These are phyloP conservation scores for Petrosia ficiformis DNA, from an alignment of 37 sponge, comb jelly and placozoan genomes.

Conservation along the genomic window DNA sequence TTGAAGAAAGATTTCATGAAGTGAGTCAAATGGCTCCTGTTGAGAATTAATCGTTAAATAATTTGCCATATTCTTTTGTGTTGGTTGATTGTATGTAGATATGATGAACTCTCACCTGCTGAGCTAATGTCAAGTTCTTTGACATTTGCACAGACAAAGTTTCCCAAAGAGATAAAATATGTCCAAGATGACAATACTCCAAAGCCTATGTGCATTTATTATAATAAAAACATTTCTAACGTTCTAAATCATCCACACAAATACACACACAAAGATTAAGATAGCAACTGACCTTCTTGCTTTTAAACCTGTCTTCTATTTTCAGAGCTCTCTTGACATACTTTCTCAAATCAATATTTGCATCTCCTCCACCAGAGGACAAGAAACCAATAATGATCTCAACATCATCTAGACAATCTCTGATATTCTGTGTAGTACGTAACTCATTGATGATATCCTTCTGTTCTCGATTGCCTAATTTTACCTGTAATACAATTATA, in stretches of 20 bases:
- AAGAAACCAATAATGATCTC: slow-evolving; percentile 56
- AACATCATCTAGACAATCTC: slow-evolving; percentile 38
- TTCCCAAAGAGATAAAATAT: slow-evolving; percentile 42
- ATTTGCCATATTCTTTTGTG: too few species aligned
- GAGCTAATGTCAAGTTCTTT: not conserved
- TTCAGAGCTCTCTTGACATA: slow-evolving; percentile 35
- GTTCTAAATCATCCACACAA: not conserved
- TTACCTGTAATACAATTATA: slow-evolving; percentile 9
- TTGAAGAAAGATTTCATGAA: too few species aligned
- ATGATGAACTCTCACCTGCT: not conserved
- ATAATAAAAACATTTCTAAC: not conserved
- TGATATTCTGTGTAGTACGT: slow-evolving; percentile 3
- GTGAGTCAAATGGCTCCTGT: slow-evolving; percentile 39
- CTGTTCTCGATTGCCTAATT: slow-evolving; percentile 19
- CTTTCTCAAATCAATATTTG: slow-evolving; percentile 4
- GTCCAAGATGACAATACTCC: slow-evolving; percentile 28
- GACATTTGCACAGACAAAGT: slow-evolving; percentile 36
- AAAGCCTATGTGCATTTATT: slow-evolving; percentile 1
- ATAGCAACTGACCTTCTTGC: slow-evolving; percentile 22
- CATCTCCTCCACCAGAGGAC: slow-evolving; percentile 35
- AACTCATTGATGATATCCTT: slow-evolving; percentile 11
- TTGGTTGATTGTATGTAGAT: too few species aligned
- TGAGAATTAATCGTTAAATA: not conserved
- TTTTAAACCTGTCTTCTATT: not conserved
- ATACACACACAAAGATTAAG: not conserved